Percentiles rank a stretch among this genome's conserved stretches.
Evolutionary conservation across 2,888 invertebrate genomes (phyloP).

Genomic region (Scaptodrosophila latifasciaeformis): DNA sequence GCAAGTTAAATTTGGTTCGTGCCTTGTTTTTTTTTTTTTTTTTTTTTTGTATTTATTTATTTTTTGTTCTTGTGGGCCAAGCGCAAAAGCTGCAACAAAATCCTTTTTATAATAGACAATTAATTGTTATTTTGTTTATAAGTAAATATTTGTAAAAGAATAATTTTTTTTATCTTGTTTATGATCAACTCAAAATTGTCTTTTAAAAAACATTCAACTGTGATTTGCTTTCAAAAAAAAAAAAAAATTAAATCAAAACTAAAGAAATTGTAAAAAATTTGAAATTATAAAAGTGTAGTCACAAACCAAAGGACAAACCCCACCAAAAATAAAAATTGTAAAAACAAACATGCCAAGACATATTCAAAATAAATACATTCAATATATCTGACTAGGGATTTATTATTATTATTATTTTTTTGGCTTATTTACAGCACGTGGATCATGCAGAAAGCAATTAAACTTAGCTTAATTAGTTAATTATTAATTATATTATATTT

Average conservation of each 20-base stretch:
- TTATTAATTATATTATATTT: slow-evolving; percentile 8
- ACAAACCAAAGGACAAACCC: slow-evolving; percentile 7
- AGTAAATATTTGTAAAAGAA: background rate
- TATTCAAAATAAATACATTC: background rate
- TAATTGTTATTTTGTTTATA: no score
- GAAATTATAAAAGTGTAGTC: background rate
- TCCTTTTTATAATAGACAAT: slow-evolving; percentile 17
- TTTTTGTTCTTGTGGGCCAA: background rate
- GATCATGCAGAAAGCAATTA: slow-evolving; percentile 35
- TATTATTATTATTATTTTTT: no score
- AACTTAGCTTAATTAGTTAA: slow-evolving; percentile 19
- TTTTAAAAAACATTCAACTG: slow-evolving; percentile 69
- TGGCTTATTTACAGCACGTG: slow-evolving; percentile 13
- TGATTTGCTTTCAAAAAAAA: slow-evolving; percentile 66
- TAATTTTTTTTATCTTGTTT: no score
- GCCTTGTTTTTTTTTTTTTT: no score
- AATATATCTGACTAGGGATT: no score
- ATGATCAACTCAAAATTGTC: no score
- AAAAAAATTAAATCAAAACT: slow-evolving; percentile 31
- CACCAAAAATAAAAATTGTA: slow-evolving; percentile 8
- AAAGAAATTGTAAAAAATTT: slow-evolving; percentile 12
- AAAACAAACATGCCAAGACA: slow-evolving; percentile 5
- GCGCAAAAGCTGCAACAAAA: slow-evolving; percentile 3
- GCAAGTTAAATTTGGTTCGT: background rate
- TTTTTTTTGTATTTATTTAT: background rate